Base-by-base conservation (phyloP, 2,888 invertebrate genomes). In the Dryomyza anilis region DNA sequence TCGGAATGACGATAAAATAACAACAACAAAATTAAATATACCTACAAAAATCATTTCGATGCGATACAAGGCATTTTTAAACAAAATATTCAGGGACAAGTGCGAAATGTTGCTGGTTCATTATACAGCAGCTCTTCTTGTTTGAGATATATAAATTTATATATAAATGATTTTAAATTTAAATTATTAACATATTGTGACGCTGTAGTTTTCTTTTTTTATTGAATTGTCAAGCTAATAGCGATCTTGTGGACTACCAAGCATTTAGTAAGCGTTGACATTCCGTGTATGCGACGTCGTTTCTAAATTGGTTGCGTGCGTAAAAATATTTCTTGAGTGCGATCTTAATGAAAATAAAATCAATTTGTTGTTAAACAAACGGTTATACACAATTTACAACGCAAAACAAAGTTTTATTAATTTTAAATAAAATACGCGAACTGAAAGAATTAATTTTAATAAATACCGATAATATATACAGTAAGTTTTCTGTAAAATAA, bases 181-280 rank as follows among this genome's bases (percentile, higher is more conserved):
- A 50, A 50, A 50, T 50, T 50, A 50, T 23, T 48, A 21, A 23
- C 25, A 21, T 23, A 50, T 21, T 23, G 21, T 55, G 55, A 55
- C 36, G 55, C 36, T 23, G 48, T 23, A n/a, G n/a, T 55, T 57
- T 29, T 27, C 14, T 45, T n/a, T 46, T 58, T 12, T 30, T n/a
- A 25, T 50, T 14, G 23, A 55, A 29, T 59, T 59, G 19, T 59
- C 48, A 39, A 46, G 58, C 21, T 29, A 8, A 46, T 4, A 30
- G 59, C 30, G 29, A 33, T 2, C 30, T n/a, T 23, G 48, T 29
- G 30, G 48, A 48, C 33, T 59, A n/a, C 48, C 30, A 59, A 21
- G 16, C 33, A 59, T 23, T 59, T 59, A 59, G 46, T 48, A 27
- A 16, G 46, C 59, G 21, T 36, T 6, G 36, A 7, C 23, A 27